phyloP scores from a whole-genome alignment of 2,888 invertebrate genomes.

The Helobdella robusta region DNA sequence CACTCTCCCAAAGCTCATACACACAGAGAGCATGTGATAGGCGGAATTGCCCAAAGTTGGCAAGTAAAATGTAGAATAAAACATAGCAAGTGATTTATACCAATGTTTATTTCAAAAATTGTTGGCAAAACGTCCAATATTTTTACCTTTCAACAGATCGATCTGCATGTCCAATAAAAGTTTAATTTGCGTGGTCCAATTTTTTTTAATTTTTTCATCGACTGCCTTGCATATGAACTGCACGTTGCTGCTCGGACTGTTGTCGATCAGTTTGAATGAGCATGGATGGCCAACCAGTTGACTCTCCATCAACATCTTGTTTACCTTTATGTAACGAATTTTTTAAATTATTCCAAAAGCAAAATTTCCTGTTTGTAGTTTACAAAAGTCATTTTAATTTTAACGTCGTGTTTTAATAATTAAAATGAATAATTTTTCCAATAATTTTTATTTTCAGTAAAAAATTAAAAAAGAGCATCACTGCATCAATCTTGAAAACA shows the following conservation, averaged over 20 bases:
- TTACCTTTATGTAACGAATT: conserved; percentile 61
- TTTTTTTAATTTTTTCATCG: conserved; percentile 63
- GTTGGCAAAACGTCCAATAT: too few species aligned
- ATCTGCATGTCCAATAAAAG: conserved; percentile 82
- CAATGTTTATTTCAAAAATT: too few species aligned
- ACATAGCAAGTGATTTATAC: background rate
- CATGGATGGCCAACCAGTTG: conserved; percentile 56
- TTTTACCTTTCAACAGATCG: conserved; percentile 59
- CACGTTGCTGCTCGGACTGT: conserved; percentile 55
- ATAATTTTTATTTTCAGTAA: too few species aligned
- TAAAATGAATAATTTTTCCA: too few species aligned
- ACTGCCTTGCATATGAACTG: conserved; percentile 71
- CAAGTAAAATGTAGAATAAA: too few species aligned
- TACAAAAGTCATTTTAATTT: background rate
- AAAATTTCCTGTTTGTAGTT: background rate
- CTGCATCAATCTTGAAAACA: too few species aligned
- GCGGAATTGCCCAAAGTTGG: too few species aligned
- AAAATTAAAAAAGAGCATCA: too few species aligned
- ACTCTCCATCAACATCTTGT: conserved; percentile 79
- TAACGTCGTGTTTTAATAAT: background rate
- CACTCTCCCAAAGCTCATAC: too few species aligned
- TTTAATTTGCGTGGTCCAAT: conserved; percentile 75
- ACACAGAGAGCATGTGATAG: too few species aligned
- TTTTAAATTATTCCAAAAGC: background rate
- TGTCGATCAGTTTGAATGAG: conserved; percentile 66